Evolutionary conservation across 2,113 vertebrate species (phyloP).

Genomic region (Scomber scombrus): DNA sequence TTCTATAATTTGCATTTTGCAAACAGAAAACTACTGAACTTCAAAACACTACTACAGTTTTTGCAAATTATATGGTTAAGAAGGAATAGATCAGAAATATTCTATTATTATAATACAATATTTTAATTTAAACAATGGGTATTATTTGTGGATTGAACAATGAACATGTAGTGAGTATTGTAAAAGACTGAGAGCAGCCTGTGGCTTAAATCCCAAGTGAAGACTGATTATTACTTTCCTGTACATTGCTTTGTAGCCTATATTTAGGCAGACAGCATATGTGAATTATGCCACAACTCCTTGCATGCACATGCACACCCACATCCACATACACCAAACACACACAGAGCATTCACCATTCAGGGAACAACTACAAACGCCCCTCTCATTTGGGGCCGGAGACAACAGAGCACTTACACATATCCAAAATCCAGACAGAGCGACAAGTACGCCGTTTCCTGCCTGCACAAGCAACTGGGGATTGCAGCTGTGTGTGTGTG

Average conservation of each 20-base stretch:
- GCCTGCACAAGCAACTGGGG: conserved; percentile 75
- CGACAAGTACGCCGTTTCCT: conserved; percentile 73
- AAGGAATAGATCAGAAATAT: not conserved
- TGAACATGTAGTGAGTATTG: not conserved
- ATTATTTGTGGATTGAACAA: not conserved
- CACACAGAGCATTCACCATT: conserved; percentile 57
- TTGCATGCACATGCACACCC: conserved; percentile 4
- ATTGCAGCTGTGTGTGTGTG: conserved; percentile 73
- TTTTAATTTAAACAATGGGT: conserved; percentile 28
- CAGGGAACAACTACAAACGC: conserved; percentile 70
- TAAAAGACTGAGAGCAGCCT: conserved; percentile 4
- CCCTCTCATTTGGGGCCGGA: conserved; percentile 65
- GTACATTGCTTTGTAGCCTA: conserved; percentile 42
- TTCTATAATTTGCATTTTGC: conserved; percentile 12
- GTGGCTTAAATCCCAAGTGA: not conserved
- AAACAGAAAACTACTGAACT: not conserved
- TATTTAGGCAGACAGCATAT: conserved; percentile 53
- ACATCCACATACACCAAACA: conserved; percentile 1
- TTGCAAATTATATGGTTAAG: not conserved
- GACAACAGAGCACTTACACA: conserved; percentile 80
- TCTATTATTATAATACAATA: not conserved
- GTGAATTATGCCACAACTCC: conserved; percentile 28
- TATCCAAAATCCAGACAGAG: conserved; percentile 71
- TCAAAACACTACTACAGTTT: not conserved
- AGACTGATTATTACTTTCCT: conserved; percentile 10